Conservation (phyloP, 2,113 vertebrate species). For the Neodon shergylaensis region DNA sequence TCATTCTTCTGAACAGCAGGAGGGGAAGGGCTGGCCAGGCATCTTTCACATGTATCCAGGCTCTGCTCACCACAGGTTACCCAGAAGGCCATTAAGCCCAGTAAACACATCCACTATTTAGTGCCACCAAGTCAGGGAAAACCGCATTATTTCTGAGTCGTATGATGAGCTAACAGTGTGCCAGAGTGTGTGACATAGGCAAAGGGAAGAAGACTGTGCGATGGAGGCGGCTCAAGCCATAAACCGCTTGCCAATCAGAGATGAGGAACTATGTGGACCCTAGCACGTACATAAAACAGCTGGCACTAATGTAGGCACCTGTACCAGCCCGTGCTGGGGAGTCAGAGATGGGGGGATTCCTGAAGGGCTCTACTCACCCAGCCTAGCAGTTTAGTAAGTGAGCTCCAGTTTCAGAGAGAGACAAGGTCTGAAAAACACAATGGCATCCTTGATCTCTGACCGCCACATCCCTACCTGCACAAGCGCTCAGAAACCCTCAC, state of each 20-base stretch:
- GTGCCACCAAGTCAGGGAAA: background rate
- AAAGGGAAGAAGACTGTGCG: background rate
- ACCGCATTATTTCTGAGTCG: background rate
- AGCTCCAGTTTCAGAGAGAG: background rate
- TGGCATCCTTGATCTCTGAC: fast-evolving
- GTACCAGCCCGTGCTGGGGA: background rate
- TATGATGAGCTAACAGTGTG: background rate
- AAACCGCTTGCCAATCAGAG: background rate
- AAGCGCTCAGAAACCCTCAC: background rate
- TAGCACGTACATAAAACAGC: background rate
- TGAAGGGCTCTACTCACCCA: background rate
- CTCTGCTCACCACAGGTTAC: background rate
- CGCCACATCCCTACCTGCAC: background rate
- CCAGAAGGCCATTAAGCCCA: background rate
- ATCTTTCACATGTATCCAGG: background rate
- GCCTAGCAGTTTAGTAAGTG: background rate
- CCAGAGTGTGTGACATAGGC: background rate
- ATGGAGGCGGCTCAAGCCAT: background rate
- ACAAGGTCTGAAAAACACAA: background rate
- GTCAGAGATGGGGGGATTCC: background rate
- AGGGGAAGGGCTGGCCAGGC: background rate
- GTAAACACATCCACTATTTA: background rate
- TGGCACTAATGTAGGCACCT: too few species aligned
- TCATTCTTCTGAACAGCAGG: background rate
- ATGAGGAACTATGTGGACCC: background rate